phyloP scores from a whole-genome alignment of 1,140 invertebrate genomes.

The Acromyrmex heyeri region DNA sequence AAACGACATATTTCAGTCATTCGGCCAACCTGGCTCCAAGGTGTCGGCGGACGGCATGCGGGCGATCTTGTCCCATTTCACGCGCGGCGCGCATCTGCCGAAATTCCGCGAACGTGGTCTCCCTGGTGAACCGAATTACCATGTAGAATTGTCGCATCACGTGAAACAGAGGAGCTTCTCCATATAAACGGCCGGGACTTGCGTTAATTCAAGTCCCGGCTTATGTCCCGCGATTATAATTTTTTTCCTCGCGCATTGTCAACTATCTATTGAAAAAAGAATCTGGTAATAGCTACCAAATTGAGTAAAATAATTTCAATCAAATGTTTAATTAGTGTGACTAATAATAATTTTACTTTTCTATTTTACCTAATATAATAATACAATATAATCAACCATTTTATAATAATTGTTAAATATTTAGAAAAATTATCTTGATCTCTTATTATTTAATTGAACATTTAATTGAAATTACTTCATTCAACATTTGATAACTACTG shows the following conservation, averaged over 20 bases:
- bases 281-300: no score
- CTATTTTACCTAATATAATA: no score
- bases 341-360: no score
- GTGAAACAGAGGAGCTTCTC: background rate
- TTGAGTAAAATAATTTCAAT: no score
- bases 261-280: background rate
- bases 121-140: background rate
- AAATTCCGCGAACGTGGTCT: slow-evolving; percentile 12
- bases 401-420: no score
- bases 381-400: no score
- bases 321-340: no score
- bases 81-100: slow-evolving; percentile 12
- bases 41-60: slow-evolving; percentile 41
- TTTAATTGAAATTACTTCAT: no score
- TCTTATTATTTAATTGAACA: no score
- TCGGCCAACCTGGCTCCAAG: slow-evolving; percentile 9
- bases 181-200: background rate
- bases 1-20: slow-evolving; percentile 17
- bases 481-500: no score
- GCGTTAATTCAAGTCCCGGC: background rate
- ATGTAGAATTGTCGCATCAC: background rate
- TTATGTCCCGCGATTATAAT: background rate
- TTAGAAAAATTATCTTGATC: no score
- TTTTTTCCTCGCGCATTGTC: background rate
- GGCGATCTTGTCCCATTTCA: slow-evolving; percentile 58